Evolutionary conservation across 2,888 invertebrate species (phyloP), one percentile per base, ranked within the genome.

Genomic region (Luffia ferchaultella): DNA sequence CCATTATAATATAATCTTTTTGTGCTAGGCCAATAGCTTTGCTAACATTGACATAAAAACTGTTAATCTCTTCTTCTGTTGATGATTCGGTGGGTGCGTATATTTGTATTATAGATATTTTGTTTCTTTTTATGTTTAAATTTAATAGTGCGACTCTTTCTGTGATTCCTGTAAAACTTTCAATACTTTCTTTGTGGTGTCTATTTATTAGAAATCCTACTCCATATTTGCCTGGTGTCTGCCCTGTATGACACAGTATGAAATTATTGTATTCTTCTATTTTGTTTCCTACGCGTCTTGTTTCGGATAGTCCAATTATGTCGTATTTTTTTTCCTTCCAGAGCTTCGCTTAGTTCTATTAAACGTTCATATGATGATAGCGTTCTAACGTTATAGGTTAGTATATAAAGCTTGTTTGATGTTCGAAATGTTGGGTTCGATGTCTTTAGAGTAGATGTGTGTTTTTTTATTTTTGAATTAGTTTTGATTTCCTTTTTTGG

Each of bases 41-140:
- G 5, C 30, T 18, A 16, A 49, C n/a, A n/a, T 18, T 19, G 1
- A 16, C 16, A 9, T 53, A 51, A 12, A 53, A 53, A 9, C 42
- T 18, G 1, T 49, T 45, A 1, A 49, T 45, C 9, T 50, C 50
- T 15, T 49, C 45, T 42, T 50, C 48, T 2, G 16, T 49, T 42
- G 51, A 40, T 17, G 49, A 30, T 42, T 48, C 53, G 7, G 52
- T 53, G n/a, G 53, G 53, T 43, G 53, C 51, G 20, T 52, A 53
- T 19, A 12, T 20, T 20, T 52, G 52, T 20, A 48, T 52, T 7
- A 30, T 3, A 3, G 30, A 30, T 12, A 30, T 30, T 30, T 30
- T 30, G 12, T 30, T 30, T 30, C 30, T 12, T 30, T 30, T 3
- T 30, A 42, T 42, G n/a, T 42, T 42, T 7, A 42, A n/a, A n/a